Conservation (phyloP, 2,113 vertebrate genomes). For the Thamnaconus septentrionalis region DNA sequence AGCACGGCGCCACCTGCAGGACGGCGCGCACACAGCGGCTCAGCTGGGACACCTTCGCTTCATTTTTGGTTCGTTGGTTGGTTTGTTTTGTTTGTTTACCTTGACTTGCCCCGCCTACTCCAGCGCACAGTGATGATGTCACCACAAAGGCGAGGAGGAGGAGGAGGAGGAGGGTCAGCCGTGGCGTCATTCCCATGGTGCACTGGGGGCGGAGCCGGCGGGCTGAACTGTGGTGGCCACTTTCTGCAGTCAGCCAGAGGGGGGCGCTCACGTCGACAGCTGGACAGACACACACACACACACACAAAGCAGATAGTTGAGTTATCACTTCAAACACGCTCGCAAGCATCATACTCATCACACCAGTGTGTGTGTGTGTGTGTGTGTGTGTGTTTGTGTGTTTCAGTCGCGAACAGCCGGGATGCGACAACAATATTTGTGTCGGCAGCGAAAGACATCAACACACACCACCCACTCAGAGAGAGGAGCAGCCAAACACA, state of each 20-base stretch:
- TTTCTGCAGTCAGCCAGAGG: conserved; percentile 1
- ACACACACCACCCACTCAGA: too few species aligned
- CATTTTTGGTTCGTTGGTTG: neutral
- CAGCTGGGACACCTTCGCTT: neutral
- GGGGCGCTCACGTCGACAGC: conserved; percentile 3
- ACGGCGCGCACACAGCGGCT: conserved; percentile 48
- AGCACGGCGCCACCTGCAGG: conserved; percentile 41
- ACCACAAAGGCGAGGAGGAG: conserved; percentile 19
- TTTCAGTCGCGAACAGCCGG: too few species aligned
- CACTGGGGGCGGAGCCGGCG: conserved; percentile 9
- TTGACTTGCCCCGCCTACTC: conserved; percentile 20
- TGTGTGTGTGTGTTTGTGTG: too few species aligned
- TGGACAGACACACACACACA: conserved; percentile 4
- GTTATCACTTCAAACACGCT: too few species aligned
- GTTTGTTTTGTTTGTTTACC: conserved; percentile 12
- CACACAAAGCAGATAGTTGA: neutral
- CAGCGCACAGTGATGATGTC: conserved; percentile 31
- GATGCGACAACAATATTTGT: too few species aligned
- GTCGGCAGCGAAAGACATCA: too few species aligned
- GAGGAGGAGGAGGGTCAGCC: conserved; percentile 12
- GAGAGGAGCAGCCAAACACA: neutral
- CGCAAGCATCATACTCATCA: too few species aligned
- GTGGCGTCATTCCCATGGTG: conserved; percentile 44
- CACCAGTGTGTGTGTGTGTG: too few species aligned
- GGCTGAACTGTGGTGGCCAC: neutral